Evolutionary conservation across 1,140 invertebrate species (phyloP), one percentile per base, ranked within the genome.

Genomic region (Amphibalanus amphitrite): DNA sequence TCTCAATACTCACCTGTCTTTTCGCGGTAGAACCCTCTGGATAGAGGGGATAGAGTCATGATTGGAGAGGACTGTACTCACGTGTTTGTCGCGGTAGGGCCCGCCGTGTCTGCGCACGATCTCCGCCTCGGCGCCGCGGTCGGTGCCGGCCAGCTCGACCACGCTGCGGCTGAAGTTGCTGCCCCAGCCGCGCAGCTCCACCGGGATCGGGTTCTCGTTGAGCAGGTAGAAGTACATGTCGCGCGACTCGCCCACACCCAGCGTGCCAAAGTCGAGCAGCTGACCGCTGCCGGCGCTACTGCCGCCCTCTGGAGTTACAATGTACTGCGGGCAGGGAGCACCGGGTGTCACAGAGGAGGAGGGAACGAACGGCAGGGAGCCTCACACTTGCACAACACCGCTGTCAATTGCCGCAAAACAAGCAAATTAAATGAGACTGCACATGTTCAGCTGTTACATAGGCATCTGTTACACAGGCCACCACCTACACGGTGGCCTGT

Each of bases 201-300:
- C 84, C 76, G 85, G 84, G 28, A 91, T 85, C 26, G 89, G 90
- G 80, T 91, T 91, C 74, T 86, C 83, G 80, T 91, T 91, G 72
- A 86, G 81, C n/a, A 91, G 76, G 30, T 87, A 86, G 80, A 91
- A 89, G 74, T 86, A 84, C 40, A 88, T 84, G 74, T 86, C 84
- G 73, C 87, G 85, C 70, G 83, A 83, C 59, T 86, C 86, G 15
- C 85, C 84, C 71, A 87, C 85, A 59, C 88, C 86, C n/a, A 91
- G 81, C 20, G 87, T 85, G 23, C 90, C 90, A 79, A 91, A 87
- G 80, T 91, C 87, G 75, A 91, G 81, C 70, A 70, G n/a, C n/a
- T 69, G 72, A 76, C 74, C 73, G 74, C 33, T 30, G 73, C 65
- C 28, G 29, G n/a, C 65, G 73, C 67, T 65, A 23, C 65, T 71